Base-by-base conservation (phyloP, 1,140 invertebrate species). In the Drosophila biarmipes region DNA sequence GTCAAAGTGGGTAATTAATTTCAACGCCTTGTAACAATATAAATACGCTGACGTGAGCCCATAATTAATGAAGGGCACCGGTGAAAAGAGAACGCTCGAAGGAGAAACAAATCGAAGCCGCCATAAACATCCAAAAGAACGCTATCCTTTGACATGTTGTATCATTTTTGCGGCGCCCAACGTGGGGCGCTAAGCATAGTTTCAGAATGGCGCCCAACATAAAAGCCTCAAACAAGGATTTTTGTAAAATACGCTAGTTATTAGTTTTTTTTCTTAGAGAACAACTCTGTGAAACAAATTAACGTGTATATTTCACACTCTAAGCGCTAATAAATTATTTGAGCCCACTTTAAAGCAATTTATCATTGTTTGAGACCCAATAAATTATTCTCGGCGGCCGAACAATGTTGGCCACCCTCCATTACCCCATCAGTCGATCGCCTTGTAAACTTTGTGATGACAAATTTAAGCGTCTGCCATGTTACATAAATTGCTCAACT, bases 1-100 rank as follows among this genome's bases (percentile, higher is more conserved):
- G 52, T 57, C 52, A 71, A 58, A 58, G 42, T 71, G 64, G 68
- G 45, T 72, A 72, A 72, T 72, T 72, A 72, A 71, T 72, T 72
- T 72, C 68, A 72, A 72, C 68, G 67, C 68, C 68, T 72, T 72
- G 68, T 72, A 72, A 72, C 55, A 72, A 72, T 59, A 72, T 72
- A 72, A 72, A 72, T 59, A 59, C 46, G 68, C 54, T 72, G 68
- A 72, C 68, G 67, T 59, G 68, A 72, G 54, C 67, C 68, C 59
- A 73, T 72, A 72, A 72, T 72, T 72, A 72, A 72, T 72, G 68
- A 45, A 10, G 31, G 45, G 15, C 19, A 56, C 8, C 46, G 27
- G 8, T 31, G 5, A 15, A 4, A 67, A 3, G 56, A 46, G 21
- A 34, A 17, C 1, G 14, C 11, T 4, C 12, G 2, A 17, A 66